phyloP scores from a whole-genome alignment of 1,140 invertebrate species.

The Listronotus oregonensis region DNA sequence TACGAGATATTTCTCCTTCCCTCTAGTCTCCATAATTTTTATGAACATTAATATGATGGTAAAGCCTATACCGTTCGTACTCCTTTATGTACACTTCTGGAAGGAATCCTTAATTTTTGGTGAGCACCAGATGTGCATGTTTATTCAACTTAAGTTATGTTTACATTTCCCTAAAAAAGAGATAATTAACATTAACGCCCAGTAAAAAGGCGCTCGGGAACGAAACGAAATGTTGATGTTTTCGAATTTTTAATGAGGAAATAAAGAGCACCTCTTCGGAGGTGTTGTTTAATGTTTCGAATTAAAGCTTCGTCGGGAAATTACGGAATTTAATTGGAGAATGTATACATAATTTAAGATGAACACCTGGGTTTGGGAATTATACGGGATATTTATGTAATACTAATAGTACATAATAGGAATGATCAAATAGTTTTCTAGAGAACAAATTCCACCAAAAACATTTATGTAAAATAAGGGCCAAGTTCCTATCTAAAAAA shows the following conservation, averaged over 20 bases:
- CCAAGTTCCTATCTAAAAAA: too few relatives aligned
- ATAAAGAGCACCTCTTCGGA: constrained; percentile 10
- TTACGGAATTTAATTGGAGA: constrained; percentile 7
- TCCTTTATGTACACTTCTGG: too few relatives aligned
- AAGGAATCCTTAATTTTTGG: background rate
- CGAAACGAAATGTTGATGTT: constrained; percentile 10
- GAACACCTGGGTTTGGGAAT: background rate
- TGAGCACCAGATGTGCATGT: constrained; percentile 15
- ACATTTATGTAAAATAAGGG: too few relatives aligned
- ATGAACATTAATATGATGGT: too few relatives aligned
- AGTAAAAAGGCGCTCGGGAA: constrained; percentile 15
- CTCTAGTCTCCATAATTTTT: too few relatives aligned
- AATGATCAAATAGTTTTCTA: too few relatives aligned
- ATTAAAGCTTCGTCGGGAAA: constrained; percentile 6
- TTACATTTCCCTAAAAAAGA: constrained; percentile 22
- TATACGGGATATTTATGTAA: too few relatives aligned
- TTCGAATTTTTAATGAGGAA: constrained; percentile 22
- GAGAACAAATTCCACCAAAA: too few relatives aligned
- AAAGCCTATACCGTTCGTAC: too few relatives aligned
- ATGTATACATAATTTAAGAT: background rate
- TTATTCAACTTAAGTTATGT: constrained; percentile 19
- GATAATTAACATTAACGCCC: constrained; percentile 28
- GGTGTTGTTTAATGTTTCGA: constrained; percentile 8
- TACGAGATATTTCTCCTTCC: too few relatives aligned
- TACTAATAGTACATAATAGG: too few relatives aligned